Evolutionary conservation across 2,113 vertebrate genomes (phyloP).

Genomic region (Hepsetus odoe): DNA sequence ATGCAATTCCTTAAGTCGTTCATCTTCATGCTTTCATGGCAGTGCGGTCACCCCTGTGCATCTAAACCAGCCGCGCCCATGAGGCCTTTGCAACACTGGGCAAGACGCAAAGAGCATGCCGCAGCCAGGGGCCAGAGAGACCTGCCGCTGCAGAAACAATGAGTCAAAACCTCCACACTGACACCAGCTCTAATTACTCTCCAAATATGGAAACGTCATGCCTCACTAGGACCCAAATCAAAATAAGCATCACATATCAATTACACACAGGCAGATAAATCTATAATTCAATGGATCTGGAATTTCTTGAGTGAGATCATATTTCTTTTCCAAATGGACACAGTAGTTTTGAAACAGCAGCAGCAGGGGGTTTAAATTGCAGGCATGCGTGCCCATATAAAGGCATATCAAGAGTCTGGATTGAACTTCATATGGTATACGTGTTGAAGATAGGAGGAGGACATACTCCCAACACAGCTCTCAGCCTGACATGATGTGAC

Average conservation of each 20-base stretch:
- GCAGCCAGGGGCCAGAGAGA: conserved; percentile 69
- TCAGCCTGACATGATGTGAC: conserved; percentile 79
- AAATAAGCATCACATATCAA: background rate
- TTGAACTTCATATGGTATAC: conserved; percentile 61
- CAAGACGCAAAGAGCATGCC: conserved; percentile 70
- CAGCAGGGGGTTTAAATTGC: background rate
- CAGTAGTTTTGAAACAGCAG: background rate
- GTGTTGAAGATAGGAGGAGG: conserved; percentile 34
- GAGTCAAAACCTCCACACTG: conserved; percentile 63
- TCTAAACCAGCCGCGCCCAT: conserved; percentile 58
- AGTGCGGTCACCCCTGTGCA: conserved; percentile 59
- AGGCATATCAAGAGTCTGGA: conserved; percentile 62
- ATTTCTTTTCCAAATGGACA: background rate
- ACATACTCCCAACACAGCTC: conserved; percentile 67
- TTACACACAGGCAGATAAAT: background rate
- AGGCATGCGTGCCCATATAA: conserved; percentile 22
- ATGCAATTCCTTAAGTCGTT: background rate
- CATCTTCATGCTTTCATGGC: background rate
- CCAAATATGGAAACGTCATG: conserved; percentile 23
- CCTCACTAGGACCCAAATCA: background rate
- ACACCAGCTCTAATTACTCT: conserved; percentile 63
- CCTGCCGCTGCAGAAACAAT: conserved; percentile 53
- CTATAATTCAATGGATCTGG: background rate
- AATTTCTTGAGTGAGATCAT: background rate
- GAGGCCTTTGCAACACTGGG: conserved; percentile 33